Evolutionary conservation across 1,140 invertebrate species (phyloP), one percentile per base, ranked within the genome.

Genomic region (Pectinophora gossypiella): DNA sequence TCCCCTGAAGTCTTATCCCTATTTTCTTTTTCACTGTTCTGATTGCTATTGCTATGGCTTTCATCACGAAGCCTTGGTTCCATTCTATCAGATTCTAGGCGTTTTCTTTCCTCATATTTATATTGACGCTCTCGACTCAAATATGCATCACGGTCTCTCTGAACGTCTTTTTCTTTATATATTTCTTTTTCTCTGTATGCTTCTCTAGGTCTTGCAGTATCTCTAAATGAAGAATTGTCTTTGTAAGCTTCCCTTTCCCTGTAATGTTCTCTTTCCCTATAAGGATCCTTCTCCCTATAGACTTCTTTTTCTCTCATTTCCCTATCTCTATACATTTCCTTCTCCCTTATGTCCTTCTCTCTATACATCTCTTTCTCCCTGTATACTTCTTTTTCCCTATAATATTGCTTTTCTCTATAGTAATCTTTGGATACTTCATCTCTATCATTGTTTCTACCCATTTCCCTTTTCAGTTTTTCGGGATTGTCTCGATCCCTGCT

Each of bases 1-100:
- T 90, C 89, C 54, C 88, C 89, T 51, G 88, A 79, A 66, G 80
- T 82, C 80, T 89, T 61, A 71, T 90, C 68, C 61, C 91, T 78
- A 59, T 91, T 83, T 82, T 90, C 80, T 88, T 92, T 87, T 87
- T 91, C 74, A 86, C 88, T 68, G 80, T 89, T 68, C 76, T 90
- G 73, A 85, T 77, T 81, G 56, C 77, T 70, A 68, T 88, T 72
- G 46, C 76, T 81, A 38, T 85, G 89, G 74, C 81, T 72, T 23
- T 84, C 56, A 54, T 69, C 51, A 48, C 80, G 73, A 59, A 85
- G 63, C 59, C 82, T 75, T 40, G 81, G 76, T 69, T 86, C 83
- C 63, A 85, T 85, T 72, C 76, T 77, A 27, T 90, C 89, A 56
- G 64, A 51, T n/a, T 21, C 19, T 44, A 20, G 18, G 19, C 88